These are phyloP conservation scores for Gastrophryne carolinensis DNA, from an alignment of 2,797 vertebrate genomes.

Conservation along the genomic window DNA sequence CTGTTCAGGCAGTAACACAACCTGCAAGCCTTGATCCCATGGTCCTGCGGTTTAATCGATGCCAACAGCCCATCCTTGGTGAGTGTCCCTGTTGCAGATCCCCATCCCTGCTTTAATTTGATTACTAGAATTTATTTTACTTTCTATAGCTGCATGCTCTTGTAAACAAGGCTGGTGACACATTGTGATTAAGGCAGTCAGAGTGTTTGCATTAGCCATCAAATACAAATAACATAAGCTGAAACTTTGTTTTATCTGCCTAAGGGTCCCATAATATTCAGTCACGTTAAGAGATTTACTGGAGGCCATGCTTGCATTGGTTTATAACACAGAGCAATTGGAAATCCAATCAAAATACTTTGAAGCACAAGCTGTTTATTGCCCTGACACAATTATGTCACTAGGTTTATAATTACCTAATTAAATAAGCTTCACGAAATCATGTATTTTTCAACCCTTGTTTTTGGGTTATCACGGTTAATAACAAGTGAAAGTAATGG, in stretches of 20 bases:
- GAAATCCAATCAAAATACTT: conserved; percentile 10
- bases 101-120: too few relatives aligned
- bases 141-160: too few relatives aligned
- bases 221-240: conserved; percentile 23
- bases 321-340: conserved; percentile 39
- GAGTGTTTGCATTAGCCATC: conserved; percentile 12
- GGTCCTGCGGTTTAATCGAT: too few relatives aligned
- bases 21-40: too few relatives aligned
- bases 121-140: too few relatives aligned
- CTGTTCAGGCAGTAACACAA: too few relatives aligned
- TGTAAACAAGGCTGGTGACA: too few relatives aligned
- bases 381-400: conserved; percentile 18
- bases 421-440: not conserved
- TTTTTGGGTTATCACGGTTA: not conserved
- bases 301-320: conserved; percentile 24
- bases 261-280: conserved; percentile 1
- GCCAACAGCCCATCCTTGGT: too few relatives aligned
- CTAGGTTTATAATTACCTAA: not conserved
- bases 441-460: not conserved
- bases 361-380: conserved; percentile 15
- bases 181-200: conserved; percentile 3
- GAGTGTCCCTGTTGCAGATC: too few relatives aligned
- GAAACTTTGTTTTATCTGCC: conserved; percentile 13
- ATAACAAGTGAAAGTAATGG: too few relatives aligned
- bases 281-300: conserved; percentile 14